These are phyloP conservation scores for Pholis gunnellus DNA, from an alignment of 2,113 vertebrate species.

Conservation along the genomic window DNA sequence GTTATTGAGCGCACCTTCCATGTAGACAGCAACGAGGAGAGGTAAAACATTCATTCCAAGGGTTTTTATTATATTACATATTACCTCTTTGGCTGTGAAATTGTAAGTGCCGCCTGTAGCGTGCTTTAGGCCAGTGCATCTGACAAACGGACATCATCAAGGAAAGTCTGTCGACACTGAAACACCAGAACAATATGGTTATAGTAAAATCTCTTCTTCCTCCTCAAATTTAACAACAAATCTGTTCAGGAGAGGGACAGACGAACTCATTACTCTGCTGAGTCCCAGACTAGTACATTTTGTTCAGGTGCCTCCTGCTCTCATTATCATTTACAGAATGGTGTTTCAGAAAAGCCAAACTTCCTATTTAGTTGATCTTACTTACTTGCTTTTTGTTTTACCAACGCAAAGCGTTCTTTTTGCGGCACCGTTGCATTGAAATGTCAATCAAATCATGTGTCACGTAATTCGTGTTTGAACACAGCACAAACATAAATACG, in stretches of 20 bases:
- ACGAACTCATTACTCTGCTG: neutral
- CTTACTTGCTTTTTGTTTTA: neutral
- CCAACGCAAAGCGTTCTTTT: neutral
- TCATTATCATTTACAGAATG: neutral
- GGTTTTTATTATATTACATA: slow-evolving; percentile 9
- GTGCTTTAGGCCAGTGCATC: neutral
- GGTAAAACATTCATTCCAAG: slow-evolving; percentile 74
- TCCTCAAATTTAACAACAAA: neutral
- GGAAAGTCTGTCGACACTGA: neutral
- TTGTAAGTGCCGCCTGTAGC: neutral
- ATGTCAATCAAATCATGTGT: neutral
- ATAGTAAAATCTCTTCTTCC: neutral
- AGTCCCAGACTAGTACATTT: neutral
- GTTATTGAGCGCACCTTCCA: slow-evolving; percentile 97
- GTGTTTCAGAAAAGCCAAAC: neutral
- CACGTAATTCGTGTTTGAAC: neutral
- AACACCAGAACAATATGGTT: neutral
- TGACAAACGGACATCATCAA: slow-evolving; percentile 11
- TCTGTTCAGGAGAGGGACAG: neutral
- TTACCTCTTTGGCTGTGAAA: neutral
- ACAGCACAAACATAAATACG: neutral
- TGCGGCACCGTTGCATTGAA: neutral
- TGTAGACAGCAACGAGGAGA: slow-evolving; percentile 91
- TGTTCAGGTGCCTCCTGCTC: neutral
- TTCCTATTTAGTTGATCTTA: neutral